Evolutionary conservation across 2,113 vertebrate species (phyloP), one percentile per base, ranked within the genome.

Genomic region (Micronisus gabar): DNA sequence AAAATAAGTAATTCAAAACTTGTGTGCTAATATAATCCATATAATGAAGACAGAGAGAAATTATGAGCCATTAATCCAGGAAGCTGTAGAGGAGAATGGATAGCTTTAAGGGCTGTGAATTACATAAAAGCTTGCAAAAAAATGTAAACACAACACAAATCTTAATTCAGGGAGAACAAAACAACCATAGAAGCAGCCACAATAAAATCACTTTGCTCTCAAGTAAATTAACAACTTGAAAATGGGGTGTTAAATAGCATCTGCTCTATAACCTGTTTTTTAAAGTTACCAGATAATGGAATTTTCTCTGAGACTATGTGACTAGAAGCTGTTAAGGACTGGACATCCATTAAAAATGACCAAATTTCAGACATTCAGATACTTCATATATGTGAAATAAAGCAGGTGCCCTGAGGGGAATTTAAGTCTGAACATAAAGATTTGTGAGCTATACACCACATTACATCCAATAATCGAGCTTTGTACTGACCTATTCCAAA

Each of bases 71-170:
- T 81, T 81, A 88, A 96, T 95, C 63, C 81, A 93, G 86, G 47
- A 87, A 93, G 76, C 55, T 21, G n/a, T 21, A 78, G 59, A 87
- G 25, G 52, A 86, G 67, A 83, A 90, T 83, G 10, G 9, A 55
- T 52, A 59, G 61, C 19, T 82, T 53, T 48, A 89, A 95, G 47
- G 52, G 36, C 23, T 61, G 43, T 79, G 53, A 68, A 75, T 70
- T 80, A 67, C 17, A 88, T 38, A 94, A 93, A 95, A 87, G 36
- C 63, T 55, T 45, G 52, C 75, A 94, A 96, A 97, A 97, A 91
- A 22, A 15, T 62, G 20, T 45, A 74, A 95, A 95, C 52, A 66
- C 22, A 86, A 80, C 38, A 88, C 36, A 82, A 87, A 82, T 56
- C 47, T 93, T 96, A 86, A 85, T 91, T 71, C 50, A 56, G 53